Base-by-base conservation (phyloP, 53 echinoderm and acorn worm genomes). In the Luidia sarsii region DNA sequence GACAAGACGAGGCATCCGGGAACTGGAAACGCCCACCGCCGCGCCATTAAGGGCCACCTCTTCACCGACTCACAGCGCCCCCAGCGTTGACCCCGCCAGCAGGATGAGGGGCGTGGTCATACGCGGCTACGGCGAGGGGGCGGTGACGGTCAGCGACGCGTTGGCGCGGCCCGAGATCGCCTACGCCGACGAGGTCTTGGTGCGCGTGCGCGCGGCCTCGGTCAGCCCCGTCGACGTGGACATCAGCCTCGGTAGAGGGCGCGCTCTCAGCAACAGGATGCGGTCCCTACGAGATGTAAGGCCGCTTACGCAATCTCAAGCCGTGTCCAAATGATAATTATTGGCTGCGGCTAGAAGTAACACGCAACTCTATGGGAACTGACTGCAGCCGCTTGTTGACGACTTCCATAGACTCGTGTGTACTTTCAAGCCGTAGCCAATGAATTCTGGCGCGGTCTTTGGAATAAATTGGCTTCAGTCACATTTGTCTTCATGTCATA, bases 191-290 rank as follows among this genome's bases (percentile, higher is more conserved):
- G 92, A 95, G 56, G 67, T 95, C 0, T 52, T 95, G 35, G 87
- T 95, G 33, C 73, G 82, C n/a, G 95, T 92, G 11, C 73, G 33
- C 25, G 95, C 95, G 32, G 92, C 90, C 11, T 95, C 95, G 0
- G 38, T 95, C 14, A 95, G 92, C 68, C 95, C 87, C 0, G 70
- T 92, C 11, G 95, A 95, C 69, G 39, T 81, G 1, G 33, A 79
- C 24, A 64, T 95, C 6, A 90, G 84, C 34, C 51, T 48, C 3
- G 92, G 95, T 25, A 80, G 75, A 43, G 92, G 86, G 0, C 70
- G 70, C 21, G 45, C 56, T 18, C 39, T 92, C 16, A 68, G 87
- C 11, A 75, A 87, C 29, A 81, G 80, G 22, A 55, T 81, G 55
- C 80, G 95, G 48, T 65, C 63, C 21, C 53, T 54, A 15, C 16